phyloP scores from a whole-genome alignment of 2,797 vertebrate species.

The Ptychobarbus kaznakovi region DNA sequence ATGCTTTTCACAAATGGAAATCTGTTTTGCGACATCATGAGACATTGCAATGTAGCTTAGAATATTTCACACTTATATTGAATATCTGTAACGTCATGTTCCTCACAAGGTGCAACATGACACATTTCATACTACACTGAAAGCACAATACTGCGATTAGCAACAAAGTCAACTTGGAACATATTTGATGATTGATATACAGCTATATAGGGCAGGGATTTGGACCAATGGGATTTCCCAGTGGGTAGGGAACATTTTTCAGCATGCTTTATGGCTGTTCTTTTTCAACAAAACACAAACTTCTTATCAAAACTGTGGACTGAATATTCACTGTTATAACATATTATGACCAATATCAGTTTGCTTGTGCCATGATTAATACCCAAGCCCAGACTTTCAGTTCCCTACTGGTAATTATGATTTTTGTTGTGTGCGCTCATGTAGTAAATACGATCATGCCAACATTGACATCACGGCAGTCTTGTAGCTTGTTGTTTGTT shows the following conservation, averaged over 20 bases:
- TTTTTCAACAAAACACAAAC: not conserved
- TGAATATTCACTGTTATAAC: not conserved
- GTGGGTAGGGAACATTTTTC: not conserved
- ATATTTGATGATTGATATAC: not conserved
- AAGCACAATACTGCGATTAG: not conserved
- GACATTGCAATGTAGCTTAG: not conserved
- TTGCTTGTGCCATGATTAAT: not conserved
- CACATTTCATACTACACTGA: not conserved
- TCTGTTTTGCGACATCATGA: constrained; percentile 14
- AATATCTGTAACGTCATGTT: not conserved
- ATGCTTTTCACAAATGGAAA: constrained; percentile 34
- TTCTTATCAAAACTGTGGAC: not conserved
- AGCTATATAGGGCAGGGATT: not conserved
- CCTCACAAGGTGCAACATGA: not conserved
- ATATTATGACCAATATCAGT: not conserved
- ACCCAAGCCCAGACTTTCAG: not conserved
- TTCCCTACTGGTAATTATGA: not conserved
- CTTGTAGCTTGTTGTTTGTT: not conserved
- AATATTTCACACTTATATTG: constrained; percentile 10
- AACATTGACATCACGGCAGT: constrained; percentile 2
- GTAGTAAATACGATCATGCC: not conserved
- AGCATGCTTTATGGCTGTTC: not conserved
- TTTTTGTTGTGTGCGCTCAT: not conserved
- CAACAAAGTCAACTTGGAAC: not conserved
- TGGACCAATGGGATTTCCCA: not conserved